Evolutionary conservation across 2,888 invertebrate genomes (phyloP).

Genomic region (Automeris io): DNA sequence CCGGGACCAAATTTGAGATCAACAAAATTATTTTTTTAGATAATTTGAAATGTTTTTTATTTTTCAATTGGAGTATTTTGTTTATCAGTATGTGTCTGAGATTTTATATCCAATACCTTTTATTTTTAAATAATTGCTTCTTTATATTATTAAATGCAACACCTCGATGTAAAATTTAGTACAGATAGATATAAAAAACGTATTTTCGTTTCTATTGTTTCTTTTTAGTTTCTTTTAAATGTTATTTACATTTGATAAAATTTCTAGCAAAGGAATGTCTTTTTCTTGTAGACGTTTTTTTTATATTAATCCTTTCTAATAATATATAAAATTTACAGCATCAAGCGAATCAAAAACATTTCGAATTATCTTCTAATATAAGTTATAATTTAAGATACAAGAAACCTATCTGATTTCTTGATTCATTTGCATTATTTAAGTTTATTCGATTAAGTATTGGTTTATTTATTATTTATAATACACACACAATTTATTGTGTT

Average conservation of each 20-base stretch:
- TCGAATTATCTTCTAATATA: background rate
- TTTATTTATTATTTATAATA: constrained; percentile 57
- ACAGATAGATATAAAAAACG: too few species aligned
- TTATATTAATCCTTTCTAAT: too few species aligned
- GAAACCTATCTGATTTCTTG: constrained; percentile 26
- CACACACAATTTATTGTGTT: constrained; percentile 33
- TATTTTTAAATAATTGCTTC: too few species aligned
- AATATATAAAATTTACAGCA: too few species aligned
- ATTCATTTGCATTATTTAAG: constrained; percentile 28
- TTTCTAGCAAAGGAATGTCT: too few species aligned
- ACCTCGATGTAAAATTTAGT: too few species aligned
- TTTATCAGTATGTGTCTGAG: background rate
- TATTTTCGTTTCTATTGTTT: too few species aligned
- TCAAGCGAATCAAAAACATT: constrained; percentile 2
- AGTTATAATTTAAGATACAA: constrained; percentile 9
- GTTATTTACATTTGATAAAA: too few species aligned
- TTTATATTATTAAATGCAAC: too few species aligned
- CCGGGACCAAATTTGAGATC: constrained; percentile 46
- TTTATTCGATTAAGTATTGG: constrained; percentile 39
- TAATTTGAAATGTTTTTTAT: background rate
- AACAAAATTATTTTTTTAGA: constrained; percentile 16
- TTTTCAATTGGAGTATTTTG: background rate
- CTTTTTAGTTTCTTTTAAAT: too few species aligned
- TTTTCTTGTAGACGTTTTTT: too few species aligned
- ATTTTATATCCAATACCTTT: too few species aligned